phyloP scores from a whole-genome alignment of 2,888 invertebrate species.

The Sesia apiformis region DNA sequence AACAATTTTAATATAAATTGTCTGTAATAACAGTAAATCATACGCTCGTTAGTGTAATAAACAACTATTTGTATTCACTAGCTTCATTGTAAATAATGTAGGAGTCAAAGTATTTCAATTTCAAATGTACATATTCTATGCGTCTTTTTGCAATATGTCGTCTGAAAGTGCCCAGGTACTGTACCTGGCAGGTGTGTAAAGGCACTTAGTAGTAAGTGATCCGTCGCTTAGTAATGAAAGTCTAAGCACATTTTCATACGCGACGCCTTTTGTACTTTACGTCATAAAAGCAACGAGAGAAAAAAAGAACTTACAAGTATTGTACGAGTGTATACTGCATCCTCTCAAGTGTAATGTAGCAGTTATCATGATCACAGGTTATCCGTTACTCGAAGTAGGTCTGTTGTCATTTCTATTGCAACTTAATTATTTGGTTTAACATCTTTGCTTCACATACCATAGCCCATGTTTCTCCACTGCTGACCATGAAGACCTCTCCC shows the following conservation, averaged over 20 bases:
- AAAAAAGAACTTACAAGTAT: background rate
- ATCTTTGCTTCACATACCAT: too few relatives aligned
- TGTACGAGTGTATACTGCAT: too few relatives aligned
- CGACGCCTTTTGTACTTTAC: background rate
- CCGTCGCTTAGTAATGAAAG: background rate
- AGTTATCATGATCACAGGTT: too few relatives aligned
- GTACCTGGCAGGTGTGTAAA: background rate
- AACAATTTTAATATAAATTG: slow-evolving; percentile 34
- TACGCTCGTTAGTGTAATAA: slow-evolving; percentile 24
- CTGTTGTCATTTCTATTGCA: too few relatives aligned
- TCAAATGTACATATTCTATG: too few relatives aligned
- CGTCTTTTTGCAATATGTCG: too few relatives aligned
- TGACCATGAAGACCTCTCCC: too few relatives aligned
- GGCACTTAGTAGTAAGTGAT: background rate
- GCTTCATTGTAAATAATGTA: background rate
- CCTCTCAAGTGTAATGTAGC: too few relatives aligned
- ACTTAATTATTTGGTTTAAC: too few relatives aligned
- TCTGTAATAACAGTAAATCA: slow-evolving; percentile 35
- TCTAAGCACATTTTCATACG: background rate
- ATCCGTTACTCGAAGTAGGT: too few relatives aligned
- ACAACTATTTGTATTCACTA: background rate
- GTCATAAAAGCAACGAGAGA: background rate
- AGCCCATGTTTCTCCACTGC: too few relatives aligned
- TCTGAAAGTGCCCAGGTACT: background rate
- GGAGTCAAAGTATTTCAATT: too few relatives aligned